These are phyloP conservation scores for Eupithecia vulgata DNA, from an alignment of 2,888 invertebrate genomes.

Conservation along the genomic window DNA sequence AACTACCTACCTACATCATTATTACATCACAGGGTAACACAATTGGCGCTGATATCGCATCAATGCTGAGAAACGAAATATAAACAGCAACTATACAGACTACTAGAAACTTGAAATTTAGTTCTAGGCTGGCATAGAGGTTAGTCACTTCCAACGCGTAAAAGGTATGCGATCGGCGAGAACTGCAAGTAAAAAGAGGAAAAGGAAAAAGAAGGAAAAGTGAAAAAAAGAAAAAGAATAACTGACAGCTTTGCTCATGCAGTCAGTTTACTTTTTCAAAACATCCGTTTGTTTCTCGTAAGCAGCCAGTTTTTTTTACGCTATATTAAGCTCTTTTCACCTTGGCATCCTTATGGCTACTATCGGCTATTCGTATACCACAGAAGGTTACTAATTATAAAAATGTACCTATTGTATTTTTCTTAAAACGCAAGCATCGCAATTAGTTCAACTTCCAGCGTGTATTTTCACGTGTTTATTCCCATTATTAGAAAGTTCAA, in stretches of 20 bases:
- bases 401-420: neutral
- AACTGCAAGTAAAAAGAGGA: no score
- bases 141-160: no score
- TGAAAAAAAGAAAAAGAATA: no score
- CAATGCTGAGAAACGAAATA: neutral
- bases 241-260: no score
- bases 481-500: neutral
- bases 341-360: neutral
- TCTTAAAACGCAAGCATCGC: neutral
- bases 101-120: neutral
- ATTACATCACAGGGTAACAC: neutral
- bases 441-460: neutral
- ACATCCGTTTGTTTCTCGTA: neutral
- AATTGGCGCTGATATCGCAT: neutral
- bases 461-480: neutral
- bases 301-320: neutral
- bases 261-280: neutral
- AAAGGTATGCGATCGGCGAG: neutral
- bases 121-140: neutral
- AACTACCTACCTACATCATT: neutral
- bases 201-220: no score
- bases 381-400: neutral
- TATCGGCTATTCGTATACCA: neutral
- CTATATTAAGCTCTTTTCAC: neutral
- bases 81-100: neutral